phyloP scores from a whole-genome alignment of 1,140 invertebrate species.

The Macrobrachium rosenbergii region DNA sequence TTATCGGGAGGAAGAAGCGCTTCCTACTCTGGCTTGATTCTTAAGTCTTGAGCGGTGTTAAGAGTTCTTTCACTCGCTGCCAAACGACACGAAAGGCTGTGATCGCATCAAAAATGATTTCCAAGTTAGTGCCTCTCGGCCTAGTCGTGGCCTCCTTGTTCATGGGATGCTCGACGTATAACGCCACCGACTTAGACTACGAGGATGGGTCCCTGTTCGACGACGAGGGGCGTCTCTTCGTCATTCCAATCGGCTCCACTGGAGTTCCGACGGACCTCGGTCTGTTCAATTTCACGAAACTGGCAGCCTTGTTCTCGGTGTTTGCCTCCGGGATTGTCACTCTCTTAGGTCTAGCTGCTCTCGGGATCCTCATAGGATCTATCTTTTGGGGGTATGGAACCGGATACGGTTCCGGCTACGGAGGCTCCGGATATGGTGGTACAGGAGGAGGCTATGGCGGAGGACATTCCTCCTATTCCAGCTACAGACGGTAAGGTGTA shows the following conservation, averaged over 20 bases:
- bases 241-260: slow-evolving; percentile 9
- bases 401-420: slow-evolving; percentile 31
- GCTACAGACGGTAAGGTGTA: slow-evolving; percentile 60
- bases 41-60: too few relatives aligned
- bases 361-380: slow-evolving; percentile 40
- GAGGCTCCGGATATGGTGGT: slow-evolving; percentile 1
- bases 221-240: slow-evolving; percentile 53
- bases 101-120: slow-evolving; percentile 11
- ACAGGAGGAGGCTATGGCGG: slow-evolving; percentile 26
- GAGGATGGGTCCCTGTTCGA: slow-evolving; percentile 30
- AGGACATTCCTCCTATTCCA: slow-evolving; percentile 49
- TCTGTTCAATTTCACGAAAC: slow-evolving; percentile 8
- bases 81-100: too few relatives aligned
- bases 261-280: background rate
- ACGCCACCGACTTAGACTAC: slow-evolving; percentile 2
- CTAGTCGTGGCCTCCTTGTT: slow-evolving; percentile 6
- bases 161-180: background rate
- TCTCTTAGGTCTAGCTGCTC: slow-evolving; percentile 32
- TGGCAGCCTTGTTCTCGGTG: background rate
- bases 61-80: too few relatives aligned
- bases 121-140: slow-evolving; percentile 29
- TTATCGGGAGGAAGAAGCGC: too few relatives aligned
- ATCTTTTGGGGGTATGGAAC: slow-evolving; percentile 2
- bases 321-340: slow-evolving; percentile 29
- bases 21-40: too few relatives aligned